These are phyloP conservation scores for Speoplatyrhinus poulsoni DNA, from an alignment of 2,113 vertebrate genomes.

Conservation along the genomic window DNA sequence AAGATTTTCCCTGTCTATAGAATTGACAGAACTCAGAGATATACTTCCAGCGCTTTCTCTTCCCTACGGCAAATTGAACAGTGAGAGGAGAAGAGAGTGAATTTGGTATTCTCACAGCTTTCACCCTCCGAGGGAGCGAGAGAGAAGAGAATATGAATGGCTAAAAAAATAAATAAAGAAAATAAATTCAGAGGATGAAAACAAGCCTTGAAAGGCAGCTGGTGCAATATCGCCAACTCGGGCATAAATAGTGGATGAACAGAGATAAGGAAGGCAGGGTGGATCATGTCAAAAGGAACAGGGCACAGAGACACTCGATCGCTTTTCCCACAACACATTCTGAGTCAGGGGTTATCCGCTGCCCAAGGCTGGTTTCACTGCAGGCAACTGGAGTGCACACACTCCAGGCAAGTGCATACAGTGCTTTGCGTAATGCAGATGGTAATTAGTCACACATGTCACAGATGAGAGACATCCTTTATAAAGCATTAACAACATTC, in stretches of 20 bases:
- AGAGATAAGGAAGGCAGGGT: conserved; percentile 55
- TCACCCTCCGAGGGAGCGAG: conserved; percentile 54
- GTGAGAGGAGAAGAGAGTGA: conserved; percentile 47
- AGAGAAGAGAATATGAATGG: conserved; percentile 62
- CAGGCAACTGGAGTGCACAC: conserved; percentile 25
- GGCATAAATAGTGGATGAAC: conserved; percentile 65
- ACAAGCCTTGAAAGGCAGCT: conserved; percentile 61
- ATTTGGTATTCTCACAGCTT: conserved; percentile 62
- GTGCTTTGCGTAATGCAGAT: conserved; percentile 42
- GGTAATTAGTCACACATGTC: conserved; percentile 21
- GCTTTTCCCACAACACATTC: conserved; percentile 34
- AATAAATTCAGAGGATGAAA: conserved; percentile 59
- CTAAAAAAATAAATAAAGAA: not conserved
- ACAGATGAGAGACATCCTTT: conserved; percentile 2
- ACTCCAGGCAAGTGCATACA: not conserved
- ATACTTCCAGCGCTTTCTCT: conserved; percentile 43
- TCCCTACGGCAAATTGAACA: conserved; percentile 44
- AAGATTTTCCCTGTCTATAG: conserved; percentile 21
- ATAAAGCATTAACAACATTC: not conserved
- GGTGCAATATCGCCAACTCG: conserved; percentile 55
- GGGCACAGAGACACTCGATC: conserved; percentile 29
- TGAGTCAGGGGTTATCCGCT: conserved; percentile 50
- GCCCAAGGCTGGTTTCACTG: conserved; percentile 53
- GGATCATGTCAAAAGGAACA: conserved; percentile 46
- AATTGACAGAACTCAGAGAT: conserved; percentile 40